These are phyloP conservation scores for Armadillidium nasatum DNA, from an alignment of 1,140 invertebrate species.

Conservation along the genomic window DNA sequence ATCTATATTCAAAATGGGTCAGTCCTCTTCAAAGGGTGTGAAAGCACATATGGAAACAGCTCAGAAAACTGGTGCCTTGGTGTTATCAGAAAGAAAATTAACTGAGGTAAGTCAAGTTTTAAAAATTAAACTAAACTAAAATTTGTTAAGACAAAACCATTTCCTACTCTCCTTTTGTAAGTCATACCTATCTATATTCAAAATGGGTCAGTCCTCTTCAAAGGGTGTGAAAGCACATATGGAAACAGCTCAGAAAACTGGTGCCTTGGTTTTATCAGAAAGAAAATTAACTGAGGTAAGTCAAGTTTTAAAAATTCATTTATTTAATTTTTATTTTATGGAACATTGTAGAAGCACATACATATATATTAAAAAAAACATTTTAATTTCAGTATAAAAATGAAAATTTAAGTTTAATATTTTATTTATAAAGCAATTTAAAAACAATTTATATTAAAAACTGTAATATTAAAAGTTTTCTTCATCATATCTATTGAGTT, in stretches of 20 bases:
- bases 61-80: conserved; percentile 86
- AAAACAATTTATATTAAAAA: too few relatives aligned
- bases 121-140: too few relatives aligned
- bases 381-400: too few relatives aligned
- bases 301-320: background rate
- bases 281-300: conserved; percentile 65
- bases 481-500: too few relatives aligned
- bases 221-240: conserved; percentile 75
- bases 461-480: too few relatives aligned
- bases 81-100: conserved; percentile 73
- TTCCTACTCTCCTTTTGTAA: too few relatives aligned
- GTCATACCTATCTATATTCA: background rate
- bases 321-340: too few relatives aligned
- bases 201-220: conserved; percentile 21
- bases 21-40: conserved; percentile 51
- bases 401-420: too few relatives aligned
- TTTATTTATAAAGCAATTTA: too few relatives aligned
- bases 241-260: conserved; percentile 88
- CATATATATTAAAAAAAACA: too few relatives aligned
- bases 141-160: too few relatives aligned
- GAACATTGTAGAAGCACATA: too few relatives aligned
- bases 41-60: conserved; percentile 89
- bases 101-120: conserved; percentile 58
- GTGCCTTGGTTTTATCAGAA: conserved; percentile 78
- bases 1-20: background rate